Conservation (phyloP, 2,888 invertebrate species). For the Myopa tessellatipennis region DNA sequence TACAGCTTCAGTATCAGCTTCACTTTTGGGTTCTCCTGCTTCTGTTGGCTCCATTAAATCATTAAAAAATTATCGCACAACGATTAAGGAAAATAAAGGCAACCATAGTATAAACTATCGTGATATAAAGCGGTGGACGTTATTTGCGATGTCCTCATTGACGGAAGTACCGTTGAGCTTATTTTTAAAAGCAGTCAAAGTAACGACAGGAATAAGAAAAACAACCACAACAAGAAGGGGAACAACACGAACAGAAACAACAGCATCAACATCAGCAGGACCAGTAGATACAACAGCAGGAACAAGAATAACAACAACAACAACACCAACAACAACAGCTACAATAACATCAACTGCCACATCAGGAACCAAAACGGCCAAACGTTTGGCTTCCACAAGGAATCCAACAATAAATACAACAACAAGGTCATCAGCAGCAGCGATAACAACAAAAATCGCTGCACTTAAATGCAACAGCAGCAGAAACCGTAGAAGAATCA, state of each 20-base stretch:
- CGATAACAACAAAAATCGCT: neutral
- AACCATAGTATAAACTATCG: constrained; percentile 8
- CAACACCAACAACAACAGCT: constrained; percentile 43
- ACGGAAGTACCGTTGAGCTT: constrained; percentile 29
- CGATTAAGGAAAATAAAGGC: constrained; percentile 32
- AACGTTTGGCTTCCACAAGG: constrained; percentile 49
- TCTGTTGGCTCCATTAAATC: constrained; percentile 42
- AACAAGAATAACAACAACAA: constrained; percentile 25
- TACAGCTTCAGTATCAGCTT: neutral
- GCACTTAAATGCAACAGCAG: constrained; percentile 34
- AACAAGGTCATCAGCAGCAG: constrained; percentile 27
- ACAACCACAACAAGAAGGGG: constrained; percentile 25
- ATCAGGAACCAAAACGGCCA: constrained; percentile 47
- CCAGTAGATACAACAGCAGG: constrained; percentile 15
- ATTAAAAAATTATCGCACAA: constrained; percentile 44
- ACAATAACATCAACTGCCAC: constrained; percentile 28
- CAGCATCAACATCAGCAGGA: constrained; percentile 20
- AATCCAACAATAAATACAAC: constrained; percentile 8
- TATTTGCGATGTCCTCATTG: constrained; percentile 22
- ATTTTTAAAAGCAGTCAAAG: constrained; percentile 17
- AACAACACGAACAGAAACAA: constrained; percentile 34
- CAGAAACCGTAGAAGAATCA: constrained; percentile 30
- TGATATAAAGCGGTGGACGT: constrained; percentile 30
- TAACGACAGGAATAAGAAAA: neutral
- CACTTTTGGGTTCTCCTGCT: neutral